Percentiles rank a stretch among this genome's conserved stretches.
Conservation (phyloP, 1,140 invertebrate species). For the Archivesica marissinica region DNA sequence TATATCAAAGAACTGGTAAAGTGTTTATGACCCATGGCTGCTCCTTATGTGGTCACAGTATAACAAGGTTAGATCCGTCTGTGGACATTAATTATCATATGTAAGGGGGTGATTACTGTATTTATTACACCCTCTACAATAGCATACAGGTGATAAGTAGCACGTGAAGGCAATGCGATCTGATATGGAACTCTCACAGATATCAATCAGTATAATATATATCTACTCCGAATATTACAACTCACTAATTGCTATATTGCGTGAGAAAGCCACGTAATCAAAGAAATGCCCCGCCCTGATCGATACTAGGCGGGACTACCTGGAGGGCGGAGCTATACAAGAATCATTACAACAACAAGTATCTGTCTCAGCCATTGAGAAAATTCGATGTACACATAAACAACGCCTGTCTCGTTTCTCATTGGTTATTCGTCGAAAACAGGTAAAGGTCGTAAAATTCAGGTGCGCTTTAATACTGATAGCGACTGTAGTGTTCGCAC, state of each 20-base stretch:
- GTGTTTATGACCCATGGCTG: not conserved
- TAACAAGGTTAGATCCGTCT: conserved; percentile 18
- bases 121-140: conserved; percentile 33
- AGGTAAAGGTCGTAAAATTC: conserved; percentile 55
- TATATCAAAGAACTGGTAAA: not conserved
- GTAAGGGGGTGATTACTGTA: conserved; percentile 4
- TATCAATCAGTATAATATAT: conserved; percentile 30
- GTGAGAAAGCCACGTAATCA: conserved; percentile 31
- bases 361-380: conserved; percentile 29
- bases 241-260: conserved; percentile 52
- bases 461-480: conserved; percentile 42
- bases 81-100: conserved; percentile 9
- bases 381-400: not conserved
- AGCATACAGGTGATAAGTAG: conserved; percentile 36
- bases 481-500: conserved; percentile 16
- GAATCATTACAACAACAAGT: conserved; percentile 5
- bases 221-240: conserved; percentile 25
- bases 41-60: conserved; percentile 5
- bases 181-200: conserved; percentile 32
- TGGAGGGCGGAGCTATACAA: conserved; percentile 5
- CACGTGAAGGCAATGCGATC: conserved; percentile 20
- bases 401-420: not conserved
- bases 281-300: conserved; percentile 32
- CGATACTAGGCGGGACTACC: not conserved
- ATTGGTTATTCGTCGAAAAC: conserved; percentile 31